These are phyloP conservation scores for Spialia ferax DNA, from an alignment of 2,888 invertebrate species.

Conservation along the genomic window DNA sequence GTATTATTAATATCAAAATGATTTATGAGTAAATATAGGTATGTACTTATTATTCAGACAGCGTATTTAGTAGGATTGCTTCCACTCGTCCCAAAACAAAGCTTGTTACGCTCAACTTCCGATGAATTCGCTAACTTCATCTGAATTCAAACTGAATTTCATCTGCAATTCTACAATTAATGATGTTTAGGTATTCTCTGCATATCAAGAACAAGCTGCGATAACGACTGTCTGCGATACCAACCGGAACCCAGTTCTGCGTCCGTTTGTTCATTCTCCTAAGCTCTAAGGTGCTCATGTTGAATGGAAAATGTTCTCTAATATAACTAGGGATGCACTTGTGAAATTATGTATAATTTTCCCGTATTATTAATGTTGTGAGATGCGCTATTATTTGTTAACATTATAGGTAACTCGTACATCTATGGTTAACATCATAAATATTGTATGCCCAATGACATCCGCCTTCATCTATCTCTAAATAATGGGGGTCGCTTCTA, in stretches of 20 bases:
- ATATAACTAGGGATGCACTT: too few relatives aligned
- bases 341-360: too few relatives aligned
- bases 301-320: not conserved
- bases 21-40: too few relatives aligned
- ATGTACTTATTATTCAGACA: not conserved
- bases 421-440: too few relatives aligned
- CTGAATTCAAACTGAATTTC: conserved; percentile 28
- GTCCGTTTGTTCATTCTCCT: not conserved
- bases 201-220: not conserved
- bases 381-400: too few relatives aligned
- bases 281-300: not conserved
- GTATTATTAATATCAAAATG: too few relatives aligned
- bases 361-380: too few relatives aligned
- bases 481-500: too few relatives aligned
- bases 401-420: too few relatives aligned
- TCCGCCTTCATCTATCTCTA: too few relatives aligned
- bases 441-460: too few relatives aligned
- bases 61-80: conserved; percentile 7
- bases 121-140: conserved; percentile 23
- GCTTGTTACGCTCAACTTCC: conserved; percentile 23
- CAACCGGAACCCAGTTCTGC: not conserved
- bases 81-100: conserved; percentile 21
- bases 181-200: not conserved
- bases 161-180: conserved; percentile 35
- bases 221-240: not conserved